These are phyloP conservation scores for Megaustenia siamemsis DNA, from an alignment of 2,888 invertebrate species.

Conservation along the genomic window DNA sequence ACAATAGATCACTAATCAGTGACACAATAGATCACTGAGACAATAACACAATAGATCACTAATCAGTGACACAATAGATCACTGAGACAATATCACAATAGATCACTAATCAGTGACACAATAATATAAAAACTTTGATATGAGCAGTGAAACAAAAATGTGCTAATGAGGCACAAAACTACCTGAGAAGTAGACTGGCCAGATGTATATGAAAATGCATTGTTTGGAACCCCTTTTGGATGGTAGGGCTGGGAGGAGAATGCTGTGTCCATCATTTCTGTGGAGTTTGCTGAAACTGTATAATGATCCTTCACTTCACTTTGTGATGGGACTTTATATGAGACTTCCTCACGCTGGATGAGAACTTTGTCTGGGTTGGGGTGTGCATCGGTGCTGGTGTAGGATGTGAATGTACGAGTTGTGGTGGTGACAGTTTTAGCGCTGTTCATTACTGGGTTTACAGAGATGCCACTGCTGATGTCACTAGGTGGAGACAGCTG, in stretches of 20 bases:
- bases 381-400: conserved; percentile 65
- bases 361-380: conserved; percentile 67
- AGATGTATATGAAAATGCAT: conserved; percentile 75
- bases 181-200: conserved; percentile 59
- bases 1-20: too few relatives aligned
- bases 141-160: background rate
- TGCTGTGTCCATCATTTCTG: conserved; percentile 55
- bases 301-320: conserved; percentile 69
- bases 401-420: conserved; percentile 67
- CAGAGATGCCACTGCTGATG: conserved; percentile 30
- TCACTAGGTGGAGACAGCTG: conserved; percentile 27
- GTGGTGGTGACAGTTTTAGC: conserved; percentile 63
- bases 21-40: too few relatives aligned
- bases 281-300: conserved; percentile 64
- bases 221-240: conserved; percentile 60
- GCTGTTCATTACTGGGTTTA: conserved; percentile 61
- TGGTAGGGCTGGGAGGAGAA: background rate
- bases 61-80: too few relatives aligned
- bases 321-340: conserved; percentile 68
- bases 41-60: too few relatives aligned
- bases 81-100: too few relatives aligned
- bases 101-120: too few relatives aligned
- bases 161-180: background rate
- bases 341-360: conserved; percentile 72
- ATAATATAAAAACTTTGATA: too few relatives aligned